Conservation (phyloP, 2,797 vertebrate species). For the Sebastes alutus region DNA sequence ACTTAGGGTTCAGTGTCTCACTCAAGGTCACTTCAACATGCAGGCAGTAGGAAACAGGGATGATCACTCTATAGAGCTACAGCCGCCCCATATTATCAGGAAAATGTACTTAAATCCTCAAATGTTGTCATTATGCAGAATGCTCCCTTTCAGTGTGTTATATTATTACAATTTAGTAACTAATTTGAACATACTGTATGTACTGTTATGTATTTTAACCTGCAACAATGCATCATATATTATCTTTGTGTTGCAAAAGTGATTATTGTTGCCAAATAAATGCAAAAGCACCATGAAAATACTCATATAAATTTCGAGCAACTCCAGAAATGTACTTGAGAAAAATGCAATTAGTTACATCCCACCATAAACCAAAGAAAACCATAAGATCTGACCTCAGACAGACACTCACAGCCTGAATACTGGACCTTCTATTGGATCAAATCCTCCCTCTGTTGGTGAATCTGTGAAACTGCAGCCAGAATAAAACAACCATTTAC, state of each 20-base stretch:
- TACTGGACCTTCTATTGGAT: slow-evolving; percentile 10
- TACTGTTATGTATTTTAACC: not conserved
- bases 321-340: not conserved
- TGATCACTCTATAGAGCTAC: too few relatives aligned
- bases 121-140: not conserved
- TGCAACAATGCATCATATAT: not conserved
- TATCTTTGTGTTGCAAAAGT: not conserved
- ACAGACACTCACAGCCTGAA: not conserved
- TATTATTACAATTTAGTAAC: not conserved
- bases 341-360: not conserved
- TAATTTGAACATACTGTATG: not conserved
- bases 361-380: not conserved
- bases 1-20: too few relatives aligned
- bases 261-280: not conserved
- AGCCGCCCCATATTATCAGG: not conserved
- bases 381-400: not conserved
- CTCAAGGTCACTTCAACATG: too few relatives aligned
- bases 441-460: slow-evolving; percentile 72
- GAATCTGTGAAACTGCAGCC: slow-evolving; percentile 12
- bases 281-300: not conserved
- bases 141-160: not conserved
- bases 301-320: not conserved
- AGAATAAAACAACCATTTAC: not conserved
- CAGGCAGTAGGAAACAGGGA: too few relatives aligned
- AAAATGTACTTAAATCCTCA: not conserved